A percentile compares a stretch with the other conserved stretches of the same genome.
Conservation (phyloP, 2,113 vertebrate genomes). For the Urocitellus parryii region DNA sequence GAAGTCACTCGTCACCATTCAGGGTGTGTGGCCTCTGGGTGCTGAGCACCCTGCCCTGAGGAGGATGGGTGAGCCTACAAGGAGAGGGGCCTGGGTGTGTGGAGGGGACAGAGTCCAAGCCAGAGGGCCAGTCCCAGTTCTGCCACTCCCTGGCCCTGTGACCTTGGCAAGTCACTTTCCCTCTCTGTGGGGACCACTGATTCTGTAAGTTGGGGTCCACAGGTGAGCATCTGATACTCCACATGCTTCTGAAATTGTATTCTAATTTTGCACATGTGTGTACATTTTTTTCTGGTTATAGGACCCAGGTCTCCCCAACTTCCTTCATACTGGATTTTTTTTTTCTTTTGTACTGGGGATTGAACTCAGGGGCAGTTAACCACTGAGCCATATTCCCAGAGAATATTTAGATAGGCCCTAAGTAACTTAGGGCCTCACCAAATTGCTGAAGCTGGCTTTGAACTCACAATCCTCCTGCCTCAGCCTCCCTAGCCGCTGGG, state of each 20-base stretch:
- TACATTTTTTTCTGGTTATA: neutral
- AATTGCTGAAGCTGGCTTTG: too few species aligned
- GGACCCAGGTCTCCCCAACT: fast-evolving
- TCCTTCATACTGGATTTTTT: neutral
- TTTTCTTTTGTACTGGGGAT: too few species aligned
- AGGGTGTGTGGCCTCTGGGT: too few species aligned
- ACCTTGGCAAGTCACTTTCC: neutral
- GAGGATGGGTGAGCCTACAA: neutral
- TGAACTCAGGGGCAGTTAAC: too few species aligned
- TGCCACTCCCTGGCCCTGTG: neutral
- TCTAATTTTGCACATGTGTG: neutral
- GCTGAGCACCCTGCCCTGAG: neutral
- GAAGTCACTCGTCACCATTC: neutral
- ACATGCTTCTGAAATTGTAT: neutral
- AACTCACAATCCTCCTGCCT: too few species aligned
- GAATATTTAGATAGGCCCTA: too few species aligned
- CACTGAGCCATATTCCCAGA: too few species aligned
- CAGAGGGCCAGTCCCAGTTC: neutral
- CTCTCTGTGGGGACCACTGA: neutral
- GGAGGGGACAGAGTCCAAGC: neutral
- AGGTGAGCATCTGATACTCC: neutral
- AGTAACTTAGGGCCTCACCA: too few species aligned
- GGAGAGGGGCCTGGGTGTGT: neutral
- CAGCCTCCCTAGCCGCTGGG: too few species aligned
- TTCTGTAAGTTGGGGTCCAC: neutral